Percentiles rank a stretch among this genome's conserved stretches.
phyloP scores from a whole-genome alignment of 2,797 vertebrate genomes.

The Phaenicophaeus curvirostris region DNA sequence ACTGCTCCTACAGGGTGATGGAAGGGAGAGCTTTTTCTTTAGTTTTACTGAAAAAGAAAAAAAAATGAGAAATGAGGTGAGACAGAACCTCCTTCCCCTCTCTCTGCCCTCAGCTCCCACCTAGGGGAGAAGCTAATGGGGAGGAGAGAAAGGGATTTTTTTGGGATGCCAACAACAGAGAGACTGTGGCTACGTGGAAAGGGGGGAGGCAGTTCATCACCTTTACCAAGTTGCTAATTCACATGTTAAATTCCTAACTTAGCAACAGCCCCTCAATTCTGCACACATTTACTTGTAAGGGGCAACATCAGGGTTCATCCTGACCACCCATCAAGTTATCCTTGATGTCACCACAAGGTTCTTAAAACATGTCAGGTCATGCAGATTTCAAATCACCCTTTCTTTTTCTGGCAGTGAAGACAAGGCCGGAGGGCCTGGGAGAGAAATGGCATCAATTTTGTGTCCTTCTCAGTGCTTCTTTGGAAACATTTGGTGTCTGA shows the following conservation, averaged over 20 bases:
- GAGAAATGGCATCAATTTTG: background rate
- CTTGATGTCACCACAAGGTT: background rate
- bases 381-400: background rate
- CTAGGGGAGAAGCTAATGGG: background rate
- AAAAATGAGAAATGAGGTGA: background rate
- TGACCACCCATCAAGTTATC: background rate
- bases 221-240: background rate
- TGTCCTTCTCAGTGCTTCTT: background rate
- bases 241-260: background rate
- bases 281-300: background rate
- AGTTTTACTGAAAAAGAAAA: background rate
- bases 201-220: background rate
- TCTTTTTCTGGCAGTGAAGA: background rate
- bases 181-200: rapidly evolving
- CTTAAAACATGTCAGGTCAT: background rate
- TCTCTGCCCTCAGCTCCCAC: background rate
- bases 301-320: background rate
- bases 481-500: background rate
- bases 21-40: background rate
- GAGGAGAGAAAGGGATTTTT: background rate
- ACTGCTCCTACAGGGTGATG: background rate
- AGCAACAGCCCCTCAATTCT: background rate
- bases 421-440: background rate
- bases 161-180: background rate
- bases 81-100: background rate